Evolutionary conservation across 2,888 invertebrate species (phyloP).

Genomic region (Emmelina monodactyla): DNA sequence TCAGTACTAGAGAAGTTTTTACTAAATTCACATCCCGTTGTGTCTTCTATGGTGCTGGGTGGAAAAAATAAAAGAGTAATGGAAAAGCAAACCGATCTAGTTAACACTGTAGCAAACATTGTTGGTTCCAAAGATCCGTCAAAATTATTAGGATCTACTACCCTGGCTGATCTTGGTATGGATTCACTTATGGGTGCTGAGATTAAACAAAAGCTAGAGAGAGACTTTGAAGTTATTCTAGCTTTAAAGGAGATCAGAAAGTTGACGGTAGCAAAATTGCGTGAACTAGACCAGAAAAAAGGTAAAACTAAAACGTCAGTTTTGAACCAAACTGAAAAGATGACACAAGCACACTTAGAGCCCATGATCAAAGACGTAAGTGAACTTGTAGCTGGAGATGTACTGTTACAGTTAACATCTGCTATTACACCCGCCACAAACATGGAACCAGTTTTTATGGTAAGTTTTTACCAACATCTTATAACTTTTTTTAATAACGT

Average conservation of each 20-base stretch:
- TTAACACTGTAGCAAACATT: slow-evolving; percentile 87
- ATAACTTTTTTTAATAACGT: too few species aligned
- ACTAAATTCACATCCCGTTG: slow-evolving; percentile 85
- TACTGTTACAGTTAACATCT: slow-evolving; percentile 72
- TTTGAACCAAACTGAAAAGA: slow-evolving; percentile 13
- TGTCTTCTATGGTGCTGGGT: slow-evolving; percentile 86
- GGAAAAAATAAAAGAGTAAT: slow-evolving; percentile 76
- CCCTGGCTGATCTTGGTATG: slow-evolving; percentile 94
- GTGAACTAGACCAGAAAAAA: slow-evolving; percentile 43
- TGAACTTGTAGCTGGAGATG: slow-evolving; percentile 75
- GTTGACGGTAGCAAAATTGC: slow-evolving; percentile 79
- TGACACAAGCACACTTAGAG: slow-evolving; percentile 14
- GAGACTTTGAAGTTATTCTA: slow-evolving; percentile 89
- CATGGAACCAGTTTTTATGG: slow-evolving; percentile 68
- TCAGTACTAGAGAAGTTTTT: slow-evolving; percentile 88
- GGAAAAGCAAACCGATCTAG: slow-evolving; percentile 64
- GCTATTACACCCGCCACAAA: slow-evolving; percentile 45
- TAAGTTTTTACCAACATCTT: too few species aligned
- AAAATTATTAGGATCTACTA: slow-evolving; percentile 67
- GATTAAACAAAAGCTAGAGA: slow-evolving; percentile 94
- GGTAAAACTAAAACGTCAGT: slow-evolving; percentile 29
- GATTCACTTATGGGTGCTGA: slow-evolving; percentile 99
- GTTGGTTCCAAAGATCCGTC: slow-evolving; percentile 85
- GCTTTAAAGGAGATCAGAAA: slow-evolving; percentile 90
- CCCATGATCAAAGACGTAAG: slow-evolving; percentile 18